Conservation (phyloP, 2,888 invertebrate species). For the Drosophila picticornis region DNA sequence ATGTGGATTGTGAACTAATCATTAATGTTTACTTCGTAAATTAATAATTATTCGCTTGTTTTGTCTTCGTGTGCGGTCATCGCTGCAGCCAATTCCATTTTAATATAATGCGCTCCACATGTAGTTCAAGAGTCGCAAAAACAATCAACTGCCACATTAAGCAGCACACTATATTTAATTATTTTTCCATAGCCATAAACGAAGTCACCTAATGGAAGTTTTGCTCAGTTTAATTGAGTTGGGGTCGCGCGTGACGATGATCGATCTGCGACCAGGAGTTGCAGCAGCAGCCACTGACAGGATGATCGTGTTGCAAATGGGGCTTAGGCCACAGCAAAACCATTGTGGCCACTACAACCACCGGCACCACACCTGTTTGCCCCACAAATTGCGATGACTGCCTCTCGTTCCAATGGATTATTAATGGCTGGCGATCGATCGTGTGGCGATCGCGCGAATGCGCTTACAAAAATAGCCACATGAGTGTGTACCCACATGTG, state of each 20-base stretch:
- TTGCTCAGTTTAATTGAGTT: slow-evolving; percentile 65
- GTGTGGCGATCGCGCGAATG: slow-evolving; percentile 61
- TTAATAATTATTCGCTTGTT: slow-evolving; percentile 21
- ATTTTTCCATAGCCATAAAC: slow-evolving; percentile 59
- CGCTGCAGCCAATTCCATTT: slow-evolving; percentile 16
- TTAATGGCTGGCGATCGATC: slow-evolving; percentile 83
- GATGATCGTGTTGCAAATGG: slow-evolving; percentile 40
- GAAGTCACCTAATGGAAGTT: slow-evolving; percentile 69
- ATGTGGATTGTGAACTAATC: not conserved
- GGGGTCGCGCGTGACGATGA: slow-evolving; percentile 72
- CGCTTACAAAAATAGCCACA: slow-evolving; percentile 69
- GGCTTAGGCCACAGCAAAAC: slow-evolving; percentile 8
- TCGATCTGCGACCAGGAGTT: slow-evolving; percentile 56
- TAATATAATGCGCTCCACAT: slow-evolving; percentile 19
- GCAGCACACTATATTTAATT: slow-evolving; percentile 54
- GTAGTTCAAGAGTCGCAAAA: slow-evolving; percentile 19
- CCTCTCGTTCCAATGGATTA: slow-evolving; percentile 71
- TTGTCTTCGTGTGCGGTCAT: slow-evolving; percentile 25
- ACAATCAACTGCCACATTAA: slow-evolving; percentile 28
- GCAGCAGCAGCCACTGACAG: slow-evolving; percentile 41
- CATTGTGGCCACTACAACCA: slow-evolving; percentile 18
- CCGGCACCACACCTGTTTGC: slow-evolving; percentile 69
- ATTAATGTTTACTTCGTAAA: not conserved
- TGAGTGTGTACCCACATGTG: slow-evolving; percentile 5
- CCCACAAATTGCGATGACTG: slow-evolving; percentile 43